These are phyloP conservation scores for Drosophila kohkoa DNA, from an alignment of 1,140 invertebrate genomes.

Conservation along the genomic window DNA sequence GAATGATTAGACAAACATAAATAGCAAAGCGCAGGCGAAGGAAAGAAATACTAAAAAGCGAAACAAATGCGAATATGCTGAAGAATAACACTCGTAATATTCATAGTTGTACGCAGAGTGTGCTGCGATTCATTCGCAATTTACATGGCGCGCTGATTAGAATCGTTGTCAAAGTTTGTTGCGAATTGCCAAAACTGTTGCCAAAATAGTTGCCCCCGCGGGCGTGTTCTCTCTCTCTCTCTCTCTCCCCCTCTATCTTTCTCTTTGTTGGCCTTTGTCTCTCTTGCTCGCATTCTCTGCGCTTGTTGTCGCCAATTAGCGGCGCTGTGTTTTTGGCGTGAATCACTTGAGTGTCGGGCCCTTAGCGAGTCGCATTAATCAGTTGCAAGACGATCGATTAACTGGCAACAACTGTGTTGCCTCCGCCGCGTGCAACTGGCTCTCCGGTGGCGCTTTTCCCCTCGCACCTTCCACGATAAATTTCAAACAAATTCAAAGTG, in stretches of 20 bases:
- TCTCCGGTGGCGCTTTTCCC: not conserved
- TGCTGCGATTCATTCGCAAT: constrained; percentile 40
- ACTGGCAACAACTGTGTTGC: constrained; percentile 65
- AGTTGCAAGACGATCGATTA: constrained; percentile 84
- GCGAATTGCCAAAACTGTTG: constrained; percentile 36
- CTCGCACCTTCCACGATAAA: not conserved
- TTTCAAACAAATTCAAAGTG: constrained; percentile 1
- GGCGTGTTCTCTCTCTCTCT: not conserved
- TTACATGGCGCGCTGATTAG: constrained; percentile 50
- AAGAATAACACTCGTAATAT: constrained; percentile 19
- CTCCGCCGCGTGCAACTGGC: constrained; percentile 43
- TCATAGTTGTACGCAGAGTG: not conserved
- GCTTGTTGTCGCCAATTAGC: constrained; percentile 59
- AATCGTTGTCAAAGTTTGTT: constrained; percentile 36
- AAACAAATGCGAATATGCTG: constrained; percentile 30
- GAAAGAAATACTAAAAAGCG: not conserved
- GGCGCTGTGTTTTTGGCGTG: constrained; percentile 50
- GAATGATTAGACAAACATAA: constrained; percentile 37
- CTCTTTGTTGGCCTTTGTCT: constrained; percentile 4
- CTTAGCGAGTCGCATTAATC: constrained; percentile 73
- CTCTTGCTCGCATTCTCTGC: not conserved
- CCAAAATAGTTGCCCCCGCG: constrained; percentile 46
- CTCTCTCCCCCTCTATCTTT: not conserved
- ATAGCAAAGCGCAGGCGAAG: constrained; percentile 16
- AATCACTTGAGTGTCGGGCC: constrained; percentile 55